Conservation (phyloP, 2,797 vertebrate species). For the Artibeus jamaicensis region DNA sequence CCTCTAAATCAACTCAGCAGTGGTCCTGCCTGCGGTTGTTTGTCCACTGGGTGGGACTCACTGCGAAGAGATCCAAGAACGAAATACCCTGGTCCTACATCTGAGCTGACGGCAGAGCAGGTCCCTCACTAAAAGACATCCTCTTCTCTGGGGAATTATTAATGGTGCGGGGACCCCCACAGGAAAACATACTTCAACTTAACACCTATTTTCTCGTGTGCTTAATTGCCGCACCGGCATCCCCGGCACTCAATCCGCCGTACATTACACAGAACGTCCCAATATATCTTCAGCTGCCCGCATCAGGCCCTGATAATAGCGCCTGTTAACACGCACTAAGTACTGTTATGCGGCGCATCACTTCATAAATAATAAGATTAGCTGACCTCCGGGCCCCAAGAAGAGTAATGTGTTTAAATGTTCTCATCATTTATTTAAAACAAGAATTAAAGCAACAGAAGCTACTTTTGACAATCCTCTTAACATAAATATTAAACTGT, state of each 20-base stretch:
- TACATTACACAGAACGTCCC: conserved; percentile 93
- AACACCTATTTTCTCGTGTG: conserved; percentile 90
- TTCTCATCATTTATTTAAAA: conserved; percentile 99
- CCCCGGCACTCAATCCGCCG: conserved; percentile 89
- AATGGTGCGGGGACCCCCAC: conserved; percentile 79
- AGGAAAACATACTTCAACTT: conserved; percentile 88
- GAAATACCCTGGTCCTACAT: not conserved
- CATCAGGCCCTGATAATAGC: conserved; percentile 98
- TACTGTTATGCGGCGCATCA: conserved; percentile 99
- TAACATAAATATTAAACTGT: conserved; percentile 92
- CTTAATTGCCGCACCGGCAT: conserved; percentile 93
- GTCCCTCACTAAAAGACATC: conserved; percentile 71
- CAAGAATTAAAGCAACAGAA: conserved; percentile 97
- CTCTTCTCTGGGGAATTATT: conserved; percentile 85
- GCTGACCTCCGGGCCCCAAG: conserved; percentile 94
- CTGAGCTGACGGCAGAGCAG: conserved; percentile 8
- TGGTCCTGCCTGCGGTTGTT: not conserved
- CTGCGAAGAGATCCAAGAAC: not conserved
- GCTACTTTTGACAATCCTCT: conserved; percentile 91
- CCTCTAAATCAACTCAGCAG: not conserved
- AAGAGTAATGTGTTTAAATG: conserved; percentile 98
- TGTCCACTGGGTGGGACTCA: not conserved
- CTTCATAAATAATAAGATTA: conserved; percentile 99
- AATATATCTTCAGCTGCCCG: conserved; percentile 97
- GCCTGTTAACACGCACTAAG: conserved; percentile 99